Evolutionary conservation across 2,797 vertebrate genomes (phyloP).

Genomic region (Pseudochirops corinnae): DNA sequence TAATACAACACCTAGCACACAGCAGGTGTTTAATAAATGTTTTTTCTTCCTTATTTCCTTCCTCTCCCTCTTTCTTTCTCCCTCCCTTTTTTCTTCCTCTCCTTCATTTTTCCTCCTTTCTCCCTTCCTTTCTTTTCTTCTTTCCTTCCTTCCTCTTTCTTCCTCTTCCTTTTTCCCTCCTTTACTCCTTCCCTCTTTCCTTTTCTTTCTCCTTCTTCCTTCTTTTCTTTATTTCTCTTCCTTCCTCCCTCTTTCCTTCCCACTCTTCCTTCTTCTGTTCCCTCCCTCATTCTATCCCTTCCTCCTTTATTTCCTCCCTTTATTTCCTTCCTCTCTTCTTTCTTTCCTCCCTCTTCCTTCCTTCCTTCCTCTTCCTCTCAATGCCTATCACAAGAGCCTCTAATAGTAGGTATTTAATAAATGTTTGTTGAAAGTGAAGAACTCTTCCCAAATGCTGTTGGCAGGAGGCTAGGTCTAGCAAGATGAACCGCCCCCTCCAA

Average conservation of each 20-base stretch:
- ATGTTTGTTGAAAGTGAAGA: neutral
- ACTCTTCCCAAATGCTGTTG: neutral
- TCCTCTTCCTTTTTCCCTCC: no score
- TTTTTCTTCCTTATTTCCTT: neutral
- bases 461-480: neutral
- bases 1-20: neutral
- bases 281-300: no score
- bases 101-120: no score
- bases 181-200: no score
- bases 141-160: no score
- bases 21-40: neutral
- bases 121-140: no score
- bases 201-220: fast-evolving
- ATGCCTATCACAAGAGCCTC: neutral
- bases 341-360: neutral
- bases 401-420: neutral
- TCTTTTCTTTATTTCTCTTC: fast-evolving
- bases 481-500: neutral
- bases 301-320: neutral
- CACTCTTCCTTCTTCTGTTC: no score
- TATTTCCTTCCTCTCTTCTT: neutral
- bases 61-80: no score
- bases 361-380: neutral
- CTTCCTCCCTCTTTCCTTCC: neutral
- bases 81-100: no score